These are phyloP conservation scores for Pygoscelis adeliae DNA, from an alignment of 2,113 vertebrate genomes.

Conservation along the genomic window DNA sequence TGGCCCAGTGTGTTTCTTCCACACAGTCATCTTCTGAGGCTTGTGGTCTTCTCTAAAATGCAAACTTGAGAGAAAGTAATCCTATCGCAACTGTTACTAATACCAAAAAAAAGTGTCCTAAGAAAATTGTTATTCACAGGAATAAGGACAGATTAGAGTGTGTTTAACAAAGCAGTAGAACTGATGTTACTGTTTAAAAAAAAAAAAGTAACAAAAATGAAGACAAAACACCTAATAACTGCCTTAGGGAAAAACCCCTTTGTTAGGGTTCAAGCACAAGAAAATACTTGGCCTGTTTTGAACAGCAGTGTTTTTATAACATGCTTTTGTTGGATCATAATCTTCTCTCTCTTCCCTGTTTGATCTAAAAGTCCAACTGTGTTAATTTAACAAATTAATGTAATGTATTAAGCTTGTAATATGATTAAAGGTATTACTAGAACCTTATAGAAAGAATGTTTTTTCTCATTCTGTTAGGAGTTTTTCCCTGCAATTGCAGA, in stretches of 20 bases:
- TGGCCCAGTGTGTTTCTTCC: not conserved
- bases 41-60: not conserved
- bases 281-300: not conserved
- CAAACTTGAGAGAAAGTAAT: not conserved
- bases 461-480: not conserved
- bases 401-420: not conserved
- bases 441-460: not conserved
- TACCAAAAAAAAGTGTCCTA: not conserved
- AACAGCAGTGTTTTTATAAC: not conserved
- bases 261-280: not conserved
- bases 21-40: not conserved
- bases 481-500: not conserved
- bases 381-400: constrained; percentile 30
- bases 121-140: not conserved
- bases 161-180: not conserved
- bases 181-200: not conserved
- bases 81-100: not conserved
- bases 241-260: not conserved
- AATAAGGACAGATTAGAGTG: not conserved
- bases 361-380: constrained; percentile 19
- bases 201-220: not conserved
- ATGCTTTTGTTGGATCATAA: not conserved
- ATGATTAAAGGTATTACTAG: constrained; percentile 4
- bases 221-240: not conserved
- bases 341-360: not conserved